A percentile compares a stretch with the other conserved stretches of the same genome.
Conservation (phyloP, 2,797 vertebrate species). For the Falco columbarius region DNA sequence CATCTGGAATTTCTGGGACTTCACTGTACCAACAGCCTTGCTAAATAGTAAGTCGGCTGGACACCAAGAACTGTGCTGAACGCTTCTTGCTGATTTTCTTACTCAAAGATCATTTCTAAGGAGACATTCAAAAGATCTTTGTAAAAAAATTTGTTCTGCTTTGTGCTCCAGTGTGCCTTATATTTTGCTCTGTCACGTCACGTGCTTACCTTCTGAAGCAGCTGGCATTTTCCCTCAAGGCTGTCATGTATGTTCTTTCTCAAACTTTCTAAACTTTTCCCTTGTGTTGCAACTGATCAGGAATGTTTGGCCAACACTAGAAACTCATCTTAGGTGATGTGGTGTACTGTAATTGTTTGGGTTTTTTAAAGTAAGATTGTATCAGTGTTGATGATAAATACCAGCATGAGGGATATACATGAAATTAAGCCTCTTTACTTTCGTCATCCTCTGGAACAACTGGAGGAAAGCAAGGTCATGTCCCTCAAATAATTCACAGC, state of each 20-base stretch:
- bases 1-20: background rate
- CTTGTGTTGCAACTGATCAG: background rate
- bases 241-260: background rate
- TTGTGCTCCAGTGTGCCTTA: background rate
- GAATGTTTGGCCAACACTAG: background rate
- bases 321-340: background rate
- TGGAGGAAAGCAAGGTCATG: background rate
- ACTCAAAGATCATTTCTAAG: background rate
- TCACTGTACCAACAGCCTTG: background rate
- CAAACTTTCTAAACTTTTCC: background rate
- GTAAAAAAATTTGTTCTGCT: fast-evolving
- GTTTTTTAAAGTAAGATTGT: background rate
- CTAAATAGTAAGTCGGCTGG: background rate
- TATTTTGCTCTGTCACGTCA: background rate
- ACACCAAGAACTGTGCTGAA: background rate
- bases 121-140: background rate
- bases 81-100: background rate
- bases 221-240: background rate
- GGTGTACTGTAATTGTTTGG: background rate
- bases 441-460: background rate
- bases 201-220: background rate
- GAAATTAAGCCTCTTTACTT: background rate
- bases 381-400: background rate
- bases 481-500: background rate
- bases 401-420: background rate